Base-by-base conservation (phyloP, 2,113 vertebrate genomes). In the Lasiurus cinereus region DNA sequence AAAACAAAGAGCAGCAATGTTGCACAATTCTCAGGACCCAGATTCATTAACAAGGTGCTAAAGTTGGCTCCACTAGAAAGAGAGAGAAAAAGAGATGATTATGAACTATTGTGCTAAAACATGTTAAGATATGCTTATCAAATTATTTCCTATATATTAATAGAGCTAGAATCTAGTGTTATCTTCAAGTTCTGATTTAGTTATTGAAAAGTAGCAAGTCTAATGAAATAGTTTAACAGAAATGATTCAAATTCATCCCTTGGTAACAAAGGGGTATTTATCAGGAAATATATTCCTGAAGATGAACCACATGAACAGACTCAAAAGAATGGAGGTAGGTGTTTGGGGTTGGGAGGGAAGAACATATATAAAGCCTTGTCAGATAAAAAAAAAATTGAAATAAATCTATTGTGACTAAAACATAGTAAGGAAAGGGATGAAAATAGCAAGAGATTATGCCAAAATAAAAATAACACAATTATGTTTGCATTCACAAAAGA, bases 1-100 rank as follows among this genome's bases (percentile, higher is more conserved):
- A 99, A 98, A 48, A 99, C 98, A 94, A 99, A 99, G 96, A 99
- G 98, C 92, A 99, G 98, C 95, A 99, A 97, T 0, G 99, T 99
- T 87, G 99, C 99, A 96, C 99, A 99, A 98, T 99, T 99, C 98
- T 99, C 99, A 0, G 99, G 98, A 95, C 99, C 99, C 98, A 99
- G 98, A 94, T 99, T 99, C 98, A 99, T 99, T 85, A 99, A 98
- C 97, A 99, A 98, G 36, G 99, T 99, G 96, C 99, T 98, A 36
- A 99, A 99, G 97, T 99, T 99, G 73, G 99, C 99, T 97, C 99
- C 99, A 94, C 99, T 99, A 98, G 64, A 78, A 67, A 59, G 18
- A 72, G 76, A 96, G 73, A 96, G 94, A 46, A 88, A 86, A 93
- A 59, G 69, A 96, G 18, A 90, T 43, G 5, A 76, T 5, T 83